Evolutionary conservation across 2,888 invertebrate species (phyloP), one percentile per base, ranked within the genome.

Genomic region (Dicroscelio sp.): DNA sequence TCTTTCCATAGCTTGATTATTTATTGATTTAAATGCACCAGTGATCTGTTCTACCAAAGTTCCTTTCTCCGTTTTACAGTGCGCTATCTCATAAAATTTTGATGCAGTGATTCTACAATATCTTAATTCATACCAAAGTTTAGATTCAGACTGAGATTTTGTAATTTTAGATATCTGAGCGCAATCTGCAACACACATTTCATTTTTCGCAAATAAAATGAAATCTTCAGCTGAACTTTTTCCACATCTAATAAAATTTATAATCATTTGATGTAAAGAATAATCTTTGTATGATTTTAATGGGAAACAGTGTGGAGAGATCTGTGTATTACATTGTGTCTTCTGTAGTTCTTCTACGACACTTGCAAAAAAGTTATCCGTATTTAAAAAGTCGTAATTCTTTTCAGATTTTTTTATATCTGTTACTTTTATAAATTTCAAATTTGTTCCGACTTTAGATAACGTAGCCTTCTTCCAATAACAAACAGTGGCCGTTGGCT

Each of bases 1-100:
- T 76, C 86, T 83, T 58, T 86, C 27, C 90, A 90, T 90, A 20
- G 86, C 86, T 33, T 83, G 20, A 20, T 48, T 33, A 38, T 58
- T 75, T 17, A 58, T 30, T 0, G 80, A 20, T 63, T 82, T 86
- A 1, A 48, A 73, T 27, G 60, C 63, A 6, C 90, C 82, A 12
- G 83, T 71, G 1, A 90, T 65, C 31, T 86, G 78, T 52, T 91
- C 78, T 2, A 94, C 91, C 10, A 94, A 75, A 23, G 88, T 52
- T 4, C 95, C 95, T 63, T 93, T 88, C 6, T 23, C 1, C 14
- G 88, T 94, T 38, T 92, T 92, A 79, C 94, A 95, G 38, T 85
- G 65, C 25, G 85, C 79, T 58, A 86, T 86, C 71, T 93, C 90
- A 69, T 92, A 78, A 4, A 92, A 33, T 43, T 67, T 87, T 6